Base-by-base conservation (phyloP, 2,888 invertebrate species). In the Chromoteleia sp. region DNA sequence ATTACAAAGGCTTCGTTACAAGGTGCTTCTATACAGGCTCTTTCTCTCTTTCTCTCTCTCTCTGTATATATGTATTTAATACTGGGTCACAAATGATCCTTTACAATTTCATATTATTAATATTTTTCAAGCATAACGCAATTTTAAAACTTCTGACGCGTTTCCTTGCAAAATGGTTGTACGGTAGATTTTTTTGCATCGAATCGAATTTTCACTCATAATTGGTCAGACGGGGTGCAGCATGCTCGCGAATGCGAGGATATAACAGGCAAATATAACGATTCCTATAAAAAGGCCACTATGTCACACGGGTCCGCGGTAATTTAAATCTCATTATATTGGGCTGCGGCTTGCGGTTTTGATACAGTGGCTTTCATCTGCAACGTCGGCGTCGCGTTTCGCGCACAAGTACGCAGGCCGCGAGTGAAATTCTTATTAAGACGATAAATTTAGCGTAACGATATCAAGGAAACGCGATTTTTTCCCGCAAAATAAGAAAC, bases 251-350 rank as follows among this genome's bases (percentile, higher is more conserved):
- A 74, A 54, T n/a, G 43, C 52, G 83, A 70, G 45, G 59, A 79
- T 73, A 61, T 67, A 78, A 68, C 77, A 67, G 63, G 61, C 79
- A 83, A 81, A 85, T 83, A 84, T 84, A 87, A 85, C 85, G 85
- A 87, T 86, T 86, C 84, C 83, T 86, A 87, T 74, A 88, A 88
- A 83, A 87, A 87, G 86, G 89, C 88, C 85, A 88, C 89, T 87
- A 86, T 91, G 91, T 91, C 89, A 91, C 90, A 90, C 76, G 78
- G 87, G 86, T 87, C 87, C 88, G 89, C 86, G 88, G 91, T 90
- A 91, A 91, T 91, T 91, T 90, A 91, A 91, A 91, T 91, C 91
- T 91, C 91, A 91, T 91, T 91, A 91, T 89, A 91, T 90, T 86
- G 89, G 88, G 71, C 86, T 88, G 90, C 85, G 88, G 91, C 90